A percentile compares a stretch with the other conserved stretches of the same genome.
Conservation (phyloP, 2,888 invertebrate genomes). For the Troides aeacus region DNA sequence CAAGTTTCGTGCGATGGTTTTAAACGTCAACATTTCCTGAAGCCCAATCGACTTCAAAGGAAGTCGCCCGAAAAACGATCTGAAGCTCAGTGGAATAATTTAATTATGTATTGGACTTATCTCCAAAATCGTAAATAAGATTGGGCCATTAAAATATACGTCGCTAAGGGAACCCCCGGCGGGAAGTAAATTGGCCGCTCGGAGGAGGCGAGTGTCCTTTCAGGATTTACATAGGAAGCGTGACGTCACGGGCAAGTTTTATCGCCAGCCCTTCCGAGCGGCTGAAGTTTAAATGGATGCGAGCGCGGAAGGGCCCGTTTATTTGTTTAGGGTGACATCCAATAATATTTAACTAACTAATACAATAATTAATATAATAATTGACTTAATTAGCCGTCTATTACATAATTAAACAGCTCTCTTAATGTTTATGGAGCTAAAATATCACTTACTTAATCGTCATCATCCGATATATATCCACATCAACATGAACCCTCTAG, state of each 20-base stretch:
- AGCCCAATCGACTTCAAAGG: too few species aligned
- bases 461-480: too few species aligned
- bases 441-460: too few species aligned
- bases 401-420: neutral
- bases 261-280: slow-evolving; percentile 28
- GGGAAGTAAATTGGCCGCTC: slow-evolving; percentile 17
- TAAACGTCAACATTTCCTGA: too few species aligned
- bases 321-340: slow-evolving; percentile 14
- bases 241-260: slow-evolving; percentile 25
- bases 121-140: too few species aligned
- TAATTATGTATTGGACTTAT: too few species aligned
- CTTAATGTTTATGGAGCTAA: neutral
- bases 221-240: slow-evolving; percentile 24
- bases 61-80: too few species aligned
- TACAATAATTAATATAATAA: too few species aligned
- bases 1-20: too few species aligned
- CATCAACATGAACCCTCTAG: too few species aligned
- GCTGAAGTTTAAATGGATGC: slow-evolving; percentile 28
- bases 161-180: slow-evolving; percentile 1
- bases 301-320: slow-evolving; percentile 26
- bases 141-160: slow-evolving; percentile 12
- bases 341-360: too few species aligned
- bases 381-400: neutral
- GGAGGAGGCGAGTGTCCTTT: slow-evolving; percentile 14
- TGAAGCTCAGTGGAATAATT: too few species aligned